Percentiles rank a stretch among this genome's conserved stretches.
phyloP scores from a whole-genome alignment of 1,140 invertebrate species.

The Formica selysi region DNA sequence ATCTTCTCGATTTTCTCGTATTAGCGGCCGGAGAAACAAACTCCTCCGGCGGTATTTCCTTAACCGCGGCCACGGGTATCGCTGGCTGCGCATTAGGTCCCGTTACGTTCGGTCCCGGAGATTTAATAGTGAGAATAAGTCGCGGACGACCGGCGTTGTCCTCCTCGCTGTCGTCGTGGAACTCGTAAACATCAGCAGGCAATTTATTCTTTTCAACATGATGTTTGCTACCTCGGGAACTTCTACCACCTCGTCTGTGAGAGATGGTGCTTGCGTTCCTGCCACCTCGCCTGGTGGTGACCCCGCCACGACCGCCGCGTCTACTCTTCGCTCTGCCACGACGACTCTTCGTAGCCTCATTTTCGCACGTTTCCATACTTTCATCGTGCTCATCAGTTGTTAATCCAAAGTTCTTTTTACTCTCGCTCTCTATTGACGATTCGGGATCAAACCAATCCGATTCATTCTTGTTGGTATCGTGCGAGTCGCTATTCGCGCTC shows the following conservation, averaged over 20 bases:
- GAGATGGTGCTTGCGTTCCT: constrained; percentile 70
- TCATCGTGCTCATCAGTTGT: constrained; percentile 82
- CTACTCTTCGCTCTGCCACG: constrained; percentile 80
- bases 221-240: constrained; percentile 86
- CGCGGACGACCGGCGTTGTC: constrained; percentile 89
- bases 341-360: constrained; percentile 80
- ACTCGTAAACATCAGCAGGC: constrained; percentile 93
- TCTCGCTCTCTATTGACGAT: constrained; percentile 82
- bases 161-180: constrained; percentile 94
- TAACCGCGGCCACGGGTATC: constrained; percentile 85
- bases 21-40: constrained; percentile 88
- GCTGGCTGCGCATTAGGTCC: constrained; percentile 80
- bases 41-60: constrained; percentile 89
- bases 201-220: constrained; percentile 88
- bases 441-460: constrained; percentile 84
- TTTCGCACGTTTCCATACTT: constrained; percentile 81
- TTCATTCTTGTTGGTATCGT: constrained; percentile 65
- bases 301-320: constrained; percentile 86
- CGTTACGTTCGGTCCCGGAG: constrained; percentile 86
- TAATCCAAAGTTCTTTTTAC: constrained; percentile 76
- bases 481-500: constrained; percentile 72
- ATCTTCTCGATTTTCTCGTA: constrained; percentile 91
- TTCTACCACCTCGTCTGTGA: constrained; percentile 87
- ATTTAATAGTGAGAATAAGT: constrained; percentile 93
- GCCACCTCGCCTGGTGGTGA: constrained; percentile 86